Conservation (phyloP, 2,113 vertebrate species). For the Perca fluviatilis region DNA sequence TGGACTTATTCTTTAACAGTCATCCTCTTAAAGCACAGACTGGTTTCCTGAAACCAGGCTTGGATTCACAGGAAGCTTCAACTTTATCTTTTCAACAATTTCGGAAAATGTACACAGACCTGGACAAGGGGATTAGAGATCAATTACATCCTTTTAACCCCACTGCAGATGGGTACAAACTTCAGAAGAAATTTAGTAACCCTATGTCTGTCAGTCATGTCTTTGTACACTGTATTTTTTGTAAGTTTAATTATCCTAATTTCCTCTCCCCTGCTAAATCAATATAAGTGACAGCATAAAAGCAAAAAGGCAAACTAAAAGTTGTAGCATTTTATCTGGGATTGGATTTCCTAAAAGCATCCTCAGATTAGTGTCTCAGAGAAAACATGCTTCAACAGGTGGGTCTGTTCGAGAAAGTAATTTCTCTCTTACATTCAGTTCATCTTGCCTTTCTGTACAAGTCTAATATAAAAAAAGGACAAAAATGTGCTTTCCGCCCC, state of each 20-base stretch:
- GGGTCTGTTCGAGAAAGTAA: not conserved
- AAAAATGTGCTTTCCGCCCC: not conserved
- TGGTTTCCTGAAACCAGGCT: constrained; percentile 65
- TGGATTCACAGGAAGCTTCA: constrained; percentile 30
- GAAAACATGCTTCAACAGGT: not conserved
- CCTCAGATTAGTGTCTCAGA: not conserved
- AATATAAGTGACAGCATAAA: constrained; percentile 9
- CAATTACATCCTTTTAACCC: not conserved
- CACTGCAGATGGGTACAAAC: constrained; percentile 13
- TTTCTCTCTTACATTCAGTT: no score
- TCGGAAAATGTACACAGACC: constrained; percentile 25
- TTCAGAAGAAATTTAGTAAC: not conserved
- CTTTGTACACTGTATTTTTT: constrained; percentile 35
- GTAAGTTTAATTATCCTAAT: constrained; percentile 4
- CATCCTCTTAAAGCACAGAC: constrained; percentile 43
- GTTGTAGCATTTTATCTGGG: not conserved
- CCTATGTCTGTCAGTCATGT: not conserved
- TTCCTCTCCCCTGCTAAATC: constrained; percentile 1
- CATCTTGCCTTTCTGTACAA: not conserved
- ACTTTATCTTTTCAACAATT: constrained; percentile 32
- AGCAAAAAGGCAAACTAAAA: not conserved
- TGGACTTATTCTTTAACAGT: constrained; percentile 50
- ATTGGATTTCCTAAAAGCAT: constrained; percentile 1
- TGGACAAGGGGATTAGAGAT: not conserved
- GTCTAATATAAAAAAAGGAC: not conserved